Percentiles rank a stretch among this genome's conserved stretches.
Conservation (phyloP, 2,888 invertebrate species). For the Coelogynopora nodosa region DNA sequence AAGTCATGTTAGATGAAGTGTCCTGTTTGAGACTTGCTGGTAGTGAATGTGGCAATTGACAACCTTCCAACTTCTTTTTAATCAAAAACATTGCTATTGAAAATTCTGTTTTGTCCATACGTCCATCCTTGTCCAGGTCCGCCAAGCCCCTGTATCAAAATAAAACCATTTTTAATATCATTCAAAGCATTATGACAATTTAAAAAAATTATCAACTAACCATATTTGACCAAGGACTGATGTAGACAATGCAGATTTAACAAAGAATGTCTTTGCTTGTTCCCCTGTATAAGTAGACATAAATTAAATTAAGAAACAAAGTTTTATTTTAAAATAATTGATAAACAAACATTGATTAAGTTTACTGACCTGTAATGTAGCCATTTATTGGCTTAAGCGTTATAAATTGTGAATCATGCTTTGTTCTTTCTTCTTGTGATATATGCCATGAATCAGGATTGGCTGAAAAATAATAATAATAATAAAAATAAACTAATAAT, state of each 20-base stretch:
- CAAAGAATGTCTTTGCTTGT: slow-evolving; percentile 60
- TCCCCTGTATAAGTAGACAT: slow-evolving; percentile 53
- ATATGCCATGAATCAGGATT: slow-evolving; percentile 77
- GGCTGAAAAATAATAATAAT: slow-evolving; percentile 25
- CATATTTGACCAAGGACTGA: slow-evolving; percentile 60
- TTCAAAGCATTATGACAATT: background rate
- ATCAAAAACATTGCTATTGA: slow-evolving; percentile 62
- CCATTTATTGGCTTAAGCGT: slow-evolving; percentile 80
- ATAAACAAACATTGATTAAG: background rate
- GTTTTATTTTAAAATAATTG: no score
- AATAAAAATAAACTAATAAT: no score
- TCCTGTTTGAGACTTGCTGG: slow-evolving; percentile 68
- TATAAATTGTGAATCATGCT: slow-evolving; percentile 86
- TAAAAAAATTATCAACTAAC: slow-evolving; percentile 49
- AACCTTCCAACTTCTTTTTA: slow-evolving; percentile 77
- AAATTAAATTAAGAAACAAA: no score
- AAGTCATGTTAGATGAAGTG: no score
- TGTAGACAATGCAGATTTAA: slow-evolving; percentile 59
- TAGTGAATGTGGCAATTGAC: slow-evolving; percentile 80
- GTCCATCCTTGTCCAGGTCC: slow-evolving; percentile 61
- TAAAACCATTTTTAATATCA: slow-evolving; percentile 29
- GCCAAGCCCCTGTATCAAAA: slow-evolving; percentile 55
- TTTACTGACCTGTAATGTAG: slow-evolving; percentile 70
- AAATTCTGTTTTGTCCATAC: slow-evolving; percentile 62
- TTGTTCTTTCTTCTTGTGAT: slow-evolving; percentile 77